A percentile compares a stretch with the other conserved stretches of the same genome.
Evolutionary conservation across 2,113 vertebrate genomes (phyloP).

Genomic region (Notothenia coriiceps): DNA sequence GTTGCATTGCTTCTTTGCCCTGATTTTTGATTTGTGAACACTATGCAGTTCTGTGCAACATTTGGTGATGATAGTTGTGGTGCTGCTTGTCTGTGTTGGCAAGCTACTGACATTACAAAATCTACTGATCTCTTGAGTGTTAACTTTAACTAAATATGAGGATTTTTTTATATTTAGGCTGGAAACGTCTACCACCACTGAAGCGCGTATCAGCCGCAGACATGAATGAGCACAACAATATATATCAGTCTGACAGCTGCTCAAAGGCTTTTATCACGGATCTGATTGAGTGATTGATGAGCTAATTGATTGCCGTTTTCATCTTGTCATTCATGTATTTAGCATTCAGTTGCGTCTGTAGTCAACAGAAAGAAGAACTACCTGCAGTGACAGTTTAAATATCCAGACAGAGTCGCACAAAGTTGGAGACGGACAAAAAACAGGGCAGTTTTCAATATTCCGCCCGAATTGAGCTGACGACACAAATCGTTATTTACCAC

Average conservation of each 20-base stretch:
- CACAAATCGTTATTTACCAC: slow-evolving; percentile 78
- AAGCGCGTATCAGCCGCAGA: not conserved
- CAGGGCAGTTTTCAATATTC: slow-evolving; percentile 52
- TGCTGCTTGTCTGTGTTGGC: not conserved
- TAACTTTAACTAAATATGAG: not conserved
- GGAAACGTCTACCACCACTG: too few species aligned
- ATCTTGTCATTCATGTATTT: not conserved
- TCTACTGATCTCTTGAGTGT: not conserved
- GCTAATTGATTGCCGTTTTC: not conserved
- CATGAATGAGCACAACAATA: not conserved
- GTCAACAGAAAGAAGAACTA: not conserved
- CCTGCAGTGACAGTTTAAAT: slow-evolving; percentile 32
- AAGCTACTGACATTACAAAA: not conserved
- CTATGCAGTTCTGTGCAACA: not conserved
- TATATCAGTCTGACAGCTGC: not conserved
- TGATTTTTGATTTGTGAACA: not conserved
- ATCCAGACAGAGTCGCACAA: slow-evolving; percentile 37
- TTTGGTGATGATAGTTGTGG: not conserved
- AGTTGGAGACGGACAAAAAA: slow-evolving; percentile 59
- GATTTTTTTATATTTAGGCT: not conserved
- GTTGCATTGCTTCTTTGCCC: not conserved
- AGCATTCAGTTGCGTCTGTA: not conserved
- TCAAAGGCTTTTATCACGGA: not conserved
- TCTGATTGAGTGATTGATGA: slow-evolving; percentile 15
- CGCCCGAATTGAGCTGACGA: slow-evolving; percentile 53